phyloP scores from a whole-genome alignment of 2,888 invertebrate species.

The Tipula unca region DNA sequence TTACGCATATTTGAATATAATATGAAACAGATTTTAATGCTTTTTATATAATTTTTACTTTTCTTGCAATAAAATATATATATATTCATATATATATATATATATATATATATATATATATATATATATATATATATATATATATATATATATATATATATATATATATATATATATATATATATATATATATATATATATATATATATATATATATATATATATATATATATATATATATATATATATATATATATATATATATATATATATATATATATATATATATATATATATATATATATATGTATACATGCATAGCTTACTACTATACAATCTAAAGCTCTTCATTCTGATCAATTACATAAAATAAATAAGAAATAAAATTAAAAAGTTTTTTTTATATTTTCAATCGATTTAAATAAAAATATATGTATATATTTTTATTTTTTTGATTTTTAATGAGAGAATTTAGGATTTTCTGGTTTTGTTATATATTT shows the following conservation, averaged over 20 bases:
- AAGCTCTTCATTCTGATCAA: neutral
- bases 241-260: neutral
- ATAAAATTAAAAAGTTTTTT: neutral
- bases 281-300: neutral
- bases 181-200: neutral
- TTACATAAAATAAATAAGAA: conserved; percentile 8
- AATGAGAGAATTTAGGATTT: neutral
- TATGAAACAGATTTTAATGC: neutral
- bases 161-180: neutral
- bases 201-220: neutral
- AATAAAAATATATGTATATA: neutral
- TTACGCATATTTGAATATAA: neutral
- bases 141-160: neutral
- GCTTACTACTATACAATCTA: neutral
- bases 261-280: neutral
- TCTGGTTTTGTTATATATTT: neutral
- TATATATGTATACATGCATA: neutral
- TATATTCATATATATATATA: too few relatives aligned
- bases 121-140: neutral
- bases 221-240: neutral
- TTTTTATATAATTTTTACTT: neutral
- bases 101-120: neutral
- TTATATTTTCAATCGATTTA: neutral
- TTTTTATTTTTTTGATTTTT: neutral
- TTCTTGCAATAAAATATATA: neutral